Percentiles rank a stretch among this genome's conserved stretches.
Conservation (phyloP, 2,113 vertebrate genomes). For the Panthera uncia region DNA sequence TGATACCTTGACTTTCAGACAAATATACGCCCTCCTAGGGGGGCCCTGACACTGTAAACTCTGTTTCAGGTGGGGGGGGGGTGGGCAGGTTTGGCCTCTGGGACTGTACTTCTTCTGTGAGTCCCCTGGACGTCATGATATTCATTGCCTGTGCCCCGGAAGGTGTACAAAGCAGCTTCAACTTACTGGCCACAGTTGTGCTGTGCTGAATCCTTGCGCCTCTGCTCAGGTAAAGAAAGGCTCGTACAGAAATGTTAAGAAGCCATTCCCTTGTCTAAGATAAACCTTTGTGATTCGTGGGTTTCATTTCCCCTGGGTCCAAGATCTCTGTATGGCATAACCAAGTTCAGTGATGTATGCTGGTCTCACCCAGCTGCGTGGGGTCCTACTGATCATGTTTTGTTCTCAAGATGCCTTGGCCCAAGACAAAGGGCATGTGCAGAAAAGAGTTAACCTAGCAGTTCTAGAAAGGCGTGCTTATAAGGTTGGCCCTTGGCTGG, state of each 20-base stretch:
- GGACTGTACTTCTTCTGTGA: background rate
- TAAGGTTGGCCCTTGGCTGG: background rate
- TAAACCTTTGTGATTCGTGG: background rate
- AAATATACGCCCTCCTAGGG: no score
- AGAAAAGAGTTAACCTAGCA: background rate
- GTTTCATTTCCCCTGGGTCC: background rate
- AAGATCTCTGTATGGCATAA: background rate
- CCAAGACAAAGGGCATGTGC: background rate
- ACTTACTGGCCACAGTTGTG: background rate
- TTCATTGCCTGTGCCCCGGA: background rate
- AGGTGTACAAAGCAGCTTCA: background rate
- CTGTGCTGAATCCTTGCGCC: background rate
- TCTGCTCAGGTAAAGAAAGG: background rate
- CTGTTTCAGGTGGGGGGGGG: background rate
- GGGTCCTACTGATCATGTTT: background rate
- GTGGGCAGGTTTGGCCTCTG: background rate
- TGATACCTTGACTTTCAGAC: no score
- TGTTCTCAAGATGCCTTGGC: background rate
- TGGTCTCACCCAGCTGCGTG: background rate
- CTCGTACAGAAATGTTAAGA: background rate
- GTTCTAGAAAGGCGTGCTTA: background rate
- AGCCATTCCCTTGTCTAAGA: background rate
- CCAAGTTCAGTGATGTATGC: fast-evolving
- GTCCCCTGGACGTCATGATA: no score
- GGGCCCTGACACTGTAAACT: background rate